Base-by-base conservation (phyloP, 2,113 vertebrate genomes). In the Oceanodroma tethys region DNA sequence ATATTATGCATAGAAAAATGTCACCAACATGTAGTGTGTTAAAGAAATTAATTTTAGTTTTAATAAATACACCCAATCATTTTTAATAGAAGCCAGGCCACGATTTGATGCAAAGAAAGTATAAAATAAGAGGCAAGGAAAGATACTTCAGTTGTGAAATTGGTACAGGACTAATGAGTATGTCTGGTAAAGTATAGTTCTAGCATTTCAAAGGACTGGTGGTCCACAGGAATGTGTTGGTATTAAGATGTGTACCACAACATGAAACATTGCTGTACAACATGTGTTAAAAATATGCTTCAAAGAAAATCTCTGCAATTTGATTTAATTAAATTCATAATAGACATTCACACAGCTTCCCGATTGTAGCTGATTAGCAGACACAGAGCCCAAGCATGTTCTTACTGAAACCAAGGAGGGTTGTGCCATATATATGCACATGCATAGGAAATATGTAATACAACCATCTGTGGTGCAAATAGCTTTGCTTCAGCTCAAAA, bases 401-500 rank as follows among this genome's bases (percentile, higher is more conserved):
- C 23, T 74, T 55, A 36, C 6, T 47, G 7, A 83, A 89, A 56
- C 16, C 26, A 60, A 56, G 45, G 40, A 72, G 34, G 73, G 25
- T 29, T 86, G 60, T 73, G 90, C 32, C 21, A 10, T 80, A 8
- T 78, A 11, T 38, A 12, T 53, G 19, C 27, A 50, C 8, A 20
- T 70, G 27, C 11, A 32, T 3, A 42, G 47, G 34, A 89, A 79
- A 71, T 75, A 27, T 7, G 5, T 32, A 81, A 21, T 48, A 8
- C 17, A 88, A 30, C 13, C 14, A 29, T 53, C 45, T 50, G 27
- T 50, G 43, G 32, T 74, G 26, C 42, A 91, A 63, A 36, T 62
- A 85, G 59, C n/a, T 93, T 79, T 81, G 56, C 66, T 96, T 91
- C 70, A 83, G 42, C 70, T 97, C 32, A 74, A 65, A 93, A 92